A percentile compares a stretch with the other conserved stretches of the same genome.
These are phyloP conservation scores for Muscicapa adusta DNA, from an alignment of 2,113 vertebrate species.

Conservation along the genomic window DNA sequence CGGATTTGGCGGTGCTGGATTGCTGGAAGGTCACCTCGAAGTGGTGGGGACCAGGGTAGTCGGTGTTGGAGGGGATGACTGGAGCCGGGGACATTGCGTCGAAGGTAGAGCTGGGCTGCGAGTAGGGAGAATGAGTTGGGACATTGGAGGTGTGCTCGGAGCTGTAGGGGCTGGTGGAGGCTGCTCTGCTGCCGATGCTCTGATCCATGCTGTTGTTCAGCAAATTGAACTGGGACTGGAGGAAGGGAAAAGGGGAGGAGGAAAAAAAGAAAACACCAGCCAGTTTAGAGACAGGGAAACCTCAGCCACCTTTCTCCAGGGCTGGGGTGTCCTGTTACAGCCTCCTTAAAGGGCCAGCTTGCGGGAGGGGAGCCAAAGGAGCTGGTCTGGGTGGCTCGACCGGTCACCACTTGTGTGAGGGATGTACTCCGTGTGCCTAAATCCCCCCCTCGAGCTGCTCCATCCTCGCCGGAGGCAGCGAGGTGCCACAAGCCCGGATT, in stretches of 20 bases:
- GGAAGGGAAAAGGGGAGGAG: slow-evolving; percentile 65
- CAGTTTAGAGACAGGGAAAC: slow-evolving; percentile 77
- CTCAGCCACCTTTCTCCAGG: slow-evolving; percentile 49
- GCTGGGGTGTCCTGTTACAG: slow-evolving; percentile 84
- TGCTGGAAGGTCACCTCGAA: slow-evolving; percentile 99
- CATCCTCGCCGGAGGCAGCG: neutral
- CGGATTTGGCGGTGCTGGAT: slow-evolving; percentile 97
- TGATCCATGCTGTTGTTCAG: slow-evolving; percentile 98
- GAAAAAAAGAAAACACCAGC: slow-evolving; percentile 71
- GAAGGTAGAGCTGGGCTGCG: slow-evolving; percentile 98
- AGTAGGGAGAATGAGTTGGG: slow-evolving; percentile 94
- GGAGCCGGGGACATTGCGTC: slow-evolving; percentile 96
- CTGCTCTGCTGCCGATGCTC: slow-evolving; percentile 87
- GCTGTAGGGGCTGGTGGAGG: slow-evolving; percentile 93
- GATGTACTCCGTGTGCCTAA: neutral
- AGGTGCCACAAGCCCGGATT: neutral
- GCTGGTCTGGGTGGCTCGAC: slow-evolving; percentile 18
- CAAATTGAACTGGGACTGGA: slow-evolving; percentile 98
- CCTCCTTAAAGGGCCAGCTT: slow-evolving; percentile 74
- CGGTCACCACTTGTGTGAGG: slow-evolving; percentile 64
- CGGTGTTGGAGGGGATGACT: slow-evolving; percentile 96
- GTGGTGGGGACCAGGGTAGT: slow-evolving; percentile 93
- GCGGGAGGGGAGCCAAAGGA: neutral
- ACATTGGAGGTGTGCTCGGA: slow-evolving; percentile 92
- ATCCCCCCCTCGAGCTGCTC: neutral